These are phyloP conservation scores for Acanthiza pusilla DNA, from an alignment of 2,797 vertebrate genomes.

Conservation along the genomic window DNA sequence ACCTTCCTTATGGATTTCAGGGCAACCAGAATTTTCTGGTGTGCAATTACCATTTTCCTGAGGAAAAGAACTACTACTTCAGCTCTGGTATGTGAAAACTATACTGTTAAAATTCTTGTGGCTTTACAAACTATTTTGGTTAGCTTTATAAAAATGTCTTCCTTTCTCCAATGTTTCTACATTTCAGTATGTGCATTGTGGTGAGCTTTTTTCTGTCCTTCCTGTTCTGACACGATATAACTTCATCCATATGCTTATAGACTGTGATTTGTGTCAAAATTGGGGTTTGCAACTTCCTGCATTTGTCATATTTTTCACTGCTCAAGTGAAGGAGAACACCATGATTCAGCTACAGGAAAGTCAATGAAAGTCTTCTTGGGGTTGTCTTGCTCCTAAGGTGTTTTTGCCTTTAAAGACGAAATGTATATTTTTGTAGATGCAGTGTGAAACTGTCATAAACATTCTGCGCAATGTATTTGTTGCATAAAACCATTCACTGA, in stretches of 20 bases:
- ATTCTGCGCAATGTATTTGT: rapidly evolving
- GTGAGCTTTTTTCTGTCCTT: neutral
- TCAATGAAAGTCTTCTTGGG: neutral
- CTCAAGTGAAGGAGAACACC: neutral
- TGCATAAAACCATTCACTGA: neutral
- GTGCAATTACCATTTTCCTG: neutral
- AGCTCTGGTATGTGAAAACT: neutral
- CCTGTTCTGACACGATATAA: neutral
- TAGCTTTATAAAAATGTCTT: neutral
- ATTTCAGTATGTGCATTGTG: neutral
- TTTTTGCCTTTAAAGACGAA: neutral
- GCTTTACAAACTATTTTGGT: neutral
- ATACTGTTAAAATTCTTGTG: neutral
- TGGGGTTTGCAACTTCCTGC: neutral
- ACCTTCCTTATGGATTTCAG: neutral
- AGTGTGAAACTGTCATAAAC: neutral
- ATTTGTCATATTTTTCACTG: neutral
- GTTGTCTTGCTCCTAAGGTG: neutral
- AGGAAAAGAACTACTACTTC: neutral
- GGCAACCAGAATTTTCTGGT: neutral
- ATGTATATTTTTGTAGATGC: neutral
- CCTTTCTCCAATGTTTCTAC: neutral
- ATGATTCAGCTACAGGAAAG: neutral
- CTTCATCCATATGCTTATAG: neutral
- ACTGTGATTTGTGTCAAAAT: neutral